Evolutionary conservation across 2,888 invertebrate species (phyloP).

Genomic region (Zygaena filipendulae): DNA sequence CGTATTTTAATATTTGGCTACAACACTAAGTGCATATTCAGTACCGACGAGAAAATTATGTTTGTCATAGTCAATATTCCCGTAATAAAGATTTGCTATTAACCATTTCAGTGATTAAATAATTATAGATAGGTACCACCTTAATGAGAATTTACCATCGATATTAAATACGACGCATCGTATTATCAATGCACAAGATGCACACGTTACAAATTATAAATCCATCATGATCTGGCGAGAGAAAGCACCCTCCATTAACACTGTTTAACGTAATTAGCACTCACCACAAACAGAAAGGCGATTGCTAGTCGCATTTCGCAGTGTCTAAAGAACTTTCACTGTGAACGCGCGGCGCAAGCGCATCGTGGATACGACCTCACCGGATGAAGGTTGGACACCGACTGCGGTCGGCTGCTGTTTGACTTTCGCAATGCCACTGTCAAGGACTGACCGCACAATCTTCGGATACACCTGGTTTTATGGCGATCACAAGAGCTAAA

Average conservation of each 20-base stretch:
- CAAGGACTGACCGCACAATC: constrained; percentile 40
- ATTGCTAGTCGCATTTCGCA: constrained; percentile 59
- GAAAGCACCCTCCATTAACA: constrained; percentile 41
- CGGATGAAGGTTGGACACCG: constrained; percentile 37
- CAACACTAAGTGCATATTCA: too few species aligned
- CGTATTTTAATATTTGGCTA: too few species aligned
- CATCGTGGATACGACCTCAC: constrained; percentile 45
- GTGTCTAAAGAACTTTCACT: constrained; percentile 62
- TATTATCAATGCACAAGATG: too few species aligned
- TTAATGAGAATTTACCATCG: too few species aligned
- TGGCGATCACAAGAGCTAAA: constrained; percentile 30
- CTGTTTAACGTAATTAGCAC: constrained; percentile 54
- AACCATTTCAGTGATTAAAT: too few species aligned
- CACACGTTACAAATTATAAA: too few species aligned
- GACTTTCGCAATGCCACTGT: constrained; percentile 34
- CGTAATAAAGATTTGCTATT: too few species aligned
- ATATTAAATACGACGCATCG: too few species aligned
- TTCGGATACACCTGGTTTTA: constrained; percentile 34
- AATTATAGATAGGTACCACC: too few species aligned
- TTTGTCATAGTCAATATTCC: too few species aligned
- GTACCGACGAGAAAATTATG: too few species aligned
- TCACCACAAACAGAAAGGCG: constrained; percentile 66
- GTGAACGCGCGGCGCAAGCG: constrained; percentile 30
- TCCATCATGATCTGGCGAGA: too few species aligned
- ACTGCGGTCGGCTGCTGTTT: constrained; percentile 35